Evolutionary conservation across 2,797 vertebrate species (phyloP).

Genomic region (Melanotaenia boesemani): DNA sequence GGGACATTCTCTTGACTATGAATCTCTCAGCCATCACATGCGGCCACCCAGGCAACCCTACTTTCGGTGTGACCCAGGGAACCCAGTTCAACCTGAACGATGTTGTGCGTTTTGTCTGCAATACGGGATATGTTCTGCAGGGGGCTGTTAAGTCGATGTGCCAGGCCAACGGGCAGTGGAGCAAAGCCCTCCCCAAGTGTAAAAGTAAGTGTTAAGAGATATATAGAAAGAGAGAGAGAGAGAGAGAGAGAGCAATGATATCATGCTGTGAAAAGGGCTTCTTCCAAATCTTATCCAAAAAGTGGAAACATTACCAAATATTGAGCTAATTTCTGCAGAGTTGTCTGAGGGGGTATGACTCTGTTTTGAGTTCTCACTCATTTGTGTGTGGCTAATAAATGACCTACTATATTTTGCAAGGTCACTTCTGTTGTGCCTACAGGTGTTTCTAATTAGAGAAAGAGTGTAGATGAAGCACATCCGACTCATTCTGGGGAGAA

Average conservation of each 20-base stretch:
- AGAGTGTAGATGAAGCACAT: slow-evolving; percentile 42
- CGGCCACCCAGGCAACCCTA: slow-evolving; percentile 95
- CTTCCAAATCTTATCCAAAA: neutral
- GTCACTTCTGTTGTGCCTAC: slow-evolving; percentile 46
- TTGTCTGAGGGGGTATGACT: neutral
- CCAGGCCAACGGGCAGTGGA: slow-evolving; percentile 96
- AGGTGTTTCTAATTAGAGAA: slow-evolving; percentile 55
- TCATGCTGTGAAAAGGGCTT: slow-evolving; percentile 1
- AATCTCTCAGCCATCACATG: slow-evolving; percentile 92
- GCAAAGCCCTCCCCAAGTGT: slow-evolving; percentile 89
- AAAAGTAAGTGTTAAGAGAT: slow-evolving; percentile 86
- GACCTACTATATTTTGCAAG: slow-evolving; percentile 35
- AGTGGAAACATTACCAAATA: slow-evolving; percentile 3
- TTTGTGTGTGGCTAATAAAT: slow-evolving; percentile 43
- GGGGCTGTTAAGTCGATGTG: slow-evolving; percentile 90
- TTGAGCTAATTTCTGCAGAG: neutral
- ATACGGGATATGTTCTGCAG: slow-evolving; percentile 90
- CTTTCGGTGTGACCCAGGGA: slow-evolving; percentile 92
- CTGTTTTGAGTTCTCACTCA: slow-evolving; percentile 17
- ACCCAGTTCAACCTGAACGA: slow-evolving; percentile 96
- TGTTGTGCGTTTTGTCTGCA: slow-evolving; percentile 91
- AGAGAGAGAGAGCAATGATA: neutral
- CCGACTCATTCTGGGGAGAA: slow-evolving; percentile 42
- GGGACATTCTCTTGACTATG: neutral
- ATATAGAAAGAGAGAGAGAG: neutral